Base-by-base conservation (phyloP, 2,797 vertebrate genomes). In the Bradypus variegatus region DNA sequence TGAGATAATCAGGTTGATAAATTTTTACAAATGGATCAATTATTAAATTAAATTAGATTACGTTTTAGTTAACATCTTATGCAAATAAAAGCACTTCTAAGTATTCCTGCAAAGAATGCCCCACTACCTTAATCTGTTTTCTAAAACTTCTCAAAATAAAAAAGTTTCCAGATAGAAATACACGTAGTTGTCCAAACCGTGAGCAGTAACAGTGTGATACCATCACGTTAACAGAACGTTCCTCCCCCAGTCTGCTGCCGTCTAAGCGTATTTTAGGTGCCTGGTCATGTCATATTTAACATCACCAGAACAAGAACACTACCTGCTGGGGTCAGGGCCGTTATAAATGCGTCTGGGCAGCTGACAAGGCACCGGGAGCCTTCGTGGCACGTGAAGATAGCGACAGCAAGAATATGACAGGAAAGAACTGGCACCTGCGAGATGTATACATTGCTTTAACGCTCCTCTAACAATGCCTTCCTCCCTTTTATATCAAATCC, bases 61-160 rank as follows among this genome's bases (percentile, higher is more conserved):
- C 50, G 60, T 38, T 64, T 92, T 88, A 70, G 92, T 78, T 41
- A 72, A 77, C 36, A 41, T 88, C 79, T 80, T 88, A 93, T 69
- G 55, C 86, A 96, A 96, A 93, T 91, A 82, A 82, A 93, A 90
- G 53, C 3, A 86, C 2, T 6, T 53, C 6, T 13, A 92, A 93
- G 65, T 64, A 76, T 45, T 31, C 53, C 41, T 78, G 23, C 11
- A 92, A 95, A 95, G 45, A 91, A 73, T 89, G 15, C 10, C 25
- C 15, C 5, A 70, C 14, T 88, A 81, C 5, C 5, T 78, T n/a
- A 60, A 81, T n/a, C 85, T 85, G 75, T 58, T 55, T 73, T 13
- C 33, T 92, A 77, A 19, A 96, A 96, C 91, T 80, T 88, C 94
- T 80, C 29, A n/a, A n/a, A 73, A 81, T 81, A 33, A 73, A 38